Conservation (phyloP, 2,888 invertebrate species). For the Brenthis ino region DNA sequence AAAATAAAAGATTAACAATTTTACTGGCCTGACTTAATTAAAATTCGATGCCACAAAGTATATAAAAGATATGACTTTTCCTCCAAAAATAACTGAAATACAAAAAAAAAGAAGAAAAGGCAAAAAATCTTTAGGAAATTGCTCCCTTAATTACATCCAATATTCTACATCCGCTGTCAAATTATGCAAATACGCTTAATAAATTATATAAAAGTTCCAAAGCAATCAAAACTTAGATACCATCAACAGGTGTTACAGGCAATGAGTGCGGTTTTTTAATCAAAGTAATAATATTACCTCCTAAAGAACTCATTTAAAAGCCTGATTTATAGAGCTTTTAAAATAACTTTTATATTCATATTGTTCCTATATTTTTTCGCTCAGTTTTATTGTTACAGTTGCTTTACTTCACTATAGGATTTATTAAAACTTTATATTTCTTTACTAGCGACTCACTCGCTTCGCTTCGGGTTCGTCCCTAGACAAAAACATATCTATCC, state of each 20-base stretch:
- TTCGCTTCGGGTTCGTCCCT: no score
- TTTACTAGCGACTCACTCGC: no score
- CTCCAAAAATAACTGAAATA: neutral
- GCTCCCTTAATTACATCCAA: slow-evolving; percentile 19
- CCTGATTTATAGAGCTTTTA: neutral
- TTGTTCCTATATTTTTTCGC: neutral
- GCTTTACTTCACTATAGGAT: no score
- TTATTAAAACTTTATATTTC: no score
- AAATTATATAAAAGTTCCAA: slow-evolving; percentile 59
- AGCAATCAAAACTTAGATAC: slow-evolving; percentile 54
- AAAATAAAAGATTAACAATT: no score
- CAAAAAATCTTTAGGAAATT: slow-evolving; percentile 11
- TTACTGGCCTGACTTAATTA: no score
- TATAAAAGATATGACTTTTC: neutral
- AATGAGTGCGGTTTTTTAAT: neutral
- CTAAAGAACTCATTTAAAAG: neutral
- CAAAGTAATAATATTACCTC: neutral
- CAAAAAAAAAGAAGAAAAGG: slow-evolving; percentile 8
- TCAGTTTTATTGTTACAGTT: no score
- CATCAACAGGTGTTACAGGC: slow-evolving; percentile 48
- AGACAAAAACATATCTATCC: no score
- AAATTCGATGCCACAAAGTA: neutral
- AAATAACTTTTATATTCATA: neutral
- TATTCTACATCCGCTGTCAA: slow-evolving; percentile 26
- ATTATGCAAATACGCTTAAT: slow-evolving; percentile 61